A percentile compares a stretch with the other conserved stretches of the same genome.
Evolutionary conservation across 2,888 invertebrate species (phyloP).

Genomic region (Temnothorax unifasciatus): DNA sequence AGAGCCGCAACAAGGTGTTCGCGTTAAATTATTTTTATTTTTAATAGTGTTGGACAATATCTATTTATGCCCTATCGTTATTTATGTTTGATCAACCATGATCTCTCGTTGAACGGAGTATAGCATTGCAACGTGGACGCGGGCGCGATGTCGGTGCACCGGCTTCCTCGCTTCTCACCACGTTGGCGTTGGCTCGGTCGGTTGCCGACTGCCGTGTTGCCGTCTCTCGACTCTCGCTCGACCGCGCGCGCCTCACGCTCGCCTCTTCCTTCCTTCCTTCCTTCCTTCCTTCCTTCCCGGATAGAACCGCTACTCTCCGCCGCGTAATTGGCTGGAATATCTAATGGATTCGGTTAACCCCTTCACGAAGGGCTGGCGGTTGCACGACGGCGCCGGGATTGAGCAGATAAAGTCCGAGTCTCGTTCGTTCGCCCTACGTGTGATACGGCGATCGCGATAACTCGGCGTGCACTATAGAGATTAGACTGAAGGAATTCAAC

Average conservation of each 20-base stretch:
- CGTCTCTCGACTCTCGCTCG: slow-evolving; percentile 3
- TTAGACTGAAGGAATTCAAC: slow-evolving; percentile 39
- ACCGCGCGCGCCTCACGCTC: slow-evolving; percentile 47
- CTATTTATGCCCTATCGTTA: too few species aligned
- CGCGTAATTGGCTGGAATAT: slow-evolving; percentile 76
- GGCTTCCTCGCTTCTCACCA: slow-evolving; percentile 21
- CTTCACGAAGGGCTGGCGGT: slow-evolving; percentile 53
- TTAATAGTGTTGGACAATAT: too few species aligned
- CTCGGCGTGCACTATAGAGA: slow-evolving; percentile 23
- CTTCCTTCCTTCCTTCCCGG: slow-evolving; percentile 55
- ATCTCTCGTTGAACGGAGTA: too few species aligned
- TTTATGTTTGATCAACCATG: too few species aligned
- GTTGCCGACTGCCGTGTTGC: slow-evolving; percentile 12
- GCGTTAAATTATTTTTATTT: too few species aligned
- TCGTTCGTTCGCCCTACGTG: slow-evolving; percentile 47
- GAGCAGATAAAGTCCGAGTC: slow-evolving; percentile 55
- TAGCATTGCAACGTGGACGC: slow-evolving; percentile 11
- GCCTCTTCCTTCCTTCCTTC: slow-evolving; percentile 8
- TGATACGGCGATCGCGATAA: slow-evolving; percentile 51
- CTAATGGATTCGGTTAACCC: slow-evolving; percentile 73
- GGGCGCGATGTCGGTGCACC: not conserved
- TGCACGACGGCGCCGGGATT: slow-evolving; percentile 48
- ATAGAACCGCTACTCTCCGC: slow-evolving; percentile 55
- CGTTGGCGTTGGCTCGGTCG: slow-evolving; percentile 22
- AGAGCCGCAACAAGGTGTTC: too few species aligned